phyloP scores from a whole-genome alignment of 2,888 invertebrate genomes.

The Lasioglossum oenotherae region DNA sequence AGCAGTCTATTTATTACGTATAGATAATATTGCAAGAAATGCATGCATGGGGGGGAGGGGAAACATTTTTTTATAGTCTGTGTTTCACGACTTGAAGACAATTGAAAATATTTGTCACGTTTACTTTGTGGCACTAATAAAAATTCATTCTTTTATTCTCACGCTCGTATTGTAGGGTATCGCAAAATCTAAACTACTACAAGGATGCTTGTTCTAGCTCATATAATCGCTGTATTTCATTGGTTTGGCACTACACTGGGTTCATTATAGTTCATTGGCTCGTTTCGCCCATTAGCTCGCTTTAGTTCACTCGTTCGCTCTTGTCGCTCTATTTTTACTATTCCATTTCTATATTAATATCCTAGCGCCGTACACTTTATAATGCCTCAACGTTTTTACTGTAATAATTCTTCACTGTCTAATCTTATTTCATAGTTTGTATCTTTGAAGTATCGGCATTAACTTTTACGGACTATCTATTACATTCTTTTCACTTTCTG shows the following conservation, averaged over 20 bases:
- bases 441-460: neutral
- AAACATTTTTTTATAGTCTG: too few species aligned
- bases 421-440: neutral
- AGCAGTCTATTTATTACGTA: too few species aligned
- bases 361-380: neutral
- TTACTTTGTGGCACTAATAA: neutral
- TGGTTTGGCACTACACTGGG: neutral
- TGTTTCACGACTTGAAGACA: too few species aligned
- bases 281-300: conserved; percentile 7
- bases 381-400: neutral
- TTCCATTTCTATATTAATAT: neutral
- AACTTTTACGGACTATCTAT: neutral
- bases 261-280: conserved; percentile 17
- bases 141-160: neutral
- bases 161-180: neutral
- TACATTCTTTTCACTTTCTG: neutral
- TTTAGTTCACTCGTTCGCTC: neutral
- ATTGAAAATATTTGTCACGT: neutral
- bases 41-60: too few species aligned
- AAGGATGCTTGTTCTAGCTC: neutral
- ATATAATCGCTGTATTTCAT: conserved; percentile 1
- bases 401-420: neutral
- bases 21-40: too few species aligned
- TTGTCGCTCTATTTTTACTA: conserved; percentile 3
- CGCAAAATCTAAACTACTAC: neutral